phyloP scores from a whole-genome alignment of 1,140 invertebrate species.

The Matsumurasca onukii region DNA sequence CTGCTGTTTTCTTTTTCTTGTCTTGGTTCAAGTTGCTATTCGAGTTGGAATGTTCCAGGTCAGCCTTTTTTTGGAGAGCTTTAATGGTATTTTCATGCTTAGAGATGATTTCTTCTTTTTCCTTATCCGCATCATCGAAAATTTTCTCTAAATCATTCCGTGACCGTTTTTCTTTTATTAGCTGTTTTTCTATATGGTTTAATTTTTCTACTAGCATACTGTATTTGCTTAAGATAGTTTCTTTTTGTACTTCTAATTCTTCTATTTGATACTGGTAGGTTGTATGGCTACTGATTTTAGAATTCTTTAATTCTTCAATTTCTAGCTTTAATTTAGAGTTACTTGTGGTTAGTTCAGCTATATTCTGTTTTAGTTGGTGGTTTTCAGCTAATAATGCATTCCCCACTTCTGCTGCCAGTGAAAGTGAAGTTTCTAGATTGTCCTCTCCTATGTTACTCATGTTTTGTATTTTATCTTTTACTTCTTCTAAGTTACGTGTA shows the following conservation, averaged over 20 bases:
- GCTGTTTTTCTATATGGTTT: not conserved
- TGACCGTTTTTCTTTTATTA: not conserved
- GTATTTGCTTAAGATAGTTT: not conserved
- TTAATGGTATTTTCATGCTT: not conserved
- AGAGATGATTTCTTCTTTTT: not conserved
- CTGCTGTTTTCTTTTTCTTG: not conserved
- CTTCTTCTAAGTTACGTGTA: not conserved
- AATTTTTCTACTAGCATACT: not conserved
- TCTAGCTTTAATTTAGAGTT: not conserved
- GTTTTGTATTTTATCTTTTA: not conserved
- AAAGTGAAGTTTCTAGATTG: not conserved
- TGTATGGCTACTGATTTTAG: not conserved
- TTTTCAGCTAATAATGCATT: not conserved
- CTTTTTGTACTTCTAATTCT: constrained; percentile 2
- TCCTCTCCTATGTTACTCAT: not conserved
- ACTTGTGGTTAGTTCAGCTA: not conserved
- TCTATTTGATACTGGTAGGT: not conserved
- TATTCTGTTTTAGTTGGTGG: not conserved
- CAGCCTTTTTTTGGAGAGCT: not conserved
- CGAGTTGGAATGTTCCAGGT: not conserved
- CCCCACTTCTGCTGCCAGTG: not conserved
- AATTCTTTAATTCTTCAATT: not conserved
- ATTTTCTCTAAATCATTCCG: not conserved
- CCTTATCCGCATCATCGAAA: not conserved
- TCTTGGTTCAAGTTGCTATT: not conserved